Evolutionary conservation across 2,888 invertebrate genomes (phyloP), one percentile per base, ranked within the genome.

Genomic region (Lochmaea capreae): DNA sequence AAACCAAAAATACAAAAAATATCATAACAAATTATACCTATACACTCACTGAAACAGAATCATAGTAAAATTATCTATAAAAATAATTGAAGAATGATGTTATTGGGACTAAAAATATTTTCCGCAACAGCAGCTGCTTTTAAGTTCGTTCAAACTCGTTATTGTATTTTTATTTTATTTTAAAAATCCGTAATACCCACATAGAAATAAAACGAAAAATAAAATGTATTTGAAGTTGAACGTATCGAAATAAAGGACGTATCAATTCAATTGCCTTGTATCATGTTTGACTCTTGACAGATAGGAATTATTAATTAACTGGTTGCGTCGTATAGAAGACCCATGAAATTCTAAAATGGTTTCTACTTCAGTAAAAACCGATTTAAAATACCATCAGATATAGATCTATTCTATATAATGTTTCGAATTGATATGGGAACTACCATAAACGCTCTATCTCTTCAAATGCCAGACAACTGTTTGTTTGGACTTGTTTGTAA

Each of bases 261-360:
- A 26, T 69, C 52, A 69, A 69, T 62, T 68, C 68, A 61, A 61
- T 61, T 68, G 59, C 69, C 69, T 61, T 62, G 62, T 69, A 49
- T 33, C 59, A 43, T 33, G 33, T 62, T 52, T 52, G 33, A 14
- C 46, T 18, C 69, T 67, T 69, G 69, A 69, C 69, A 69, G 16
- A 39, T 49, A 69, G 69, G 69, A 62, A 69, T 69, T 69, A 69
- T 69, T 69, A 69, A 69, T 69, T 69, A 69, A 62, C 59, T 49
- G 61, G 9, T 8, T 62, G 16, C 49, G 16, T 61, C 61, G 39
- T 39, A 61, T 62, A 69, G 16, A 52, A 52, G 49, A 61, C 46
- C 61, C 49, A 69, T 69, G 69, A 69, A 69, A 69, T 69, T 61
- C 61, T 69, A 69, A 43, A 61, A 61, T 54, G 54, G 54, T 54